These are phyloP conservation scores for Dendropsophus ebraccatus DNA, from an alignment of 2,113 vertebrate species.

Conservation along the genomic window DNA sequence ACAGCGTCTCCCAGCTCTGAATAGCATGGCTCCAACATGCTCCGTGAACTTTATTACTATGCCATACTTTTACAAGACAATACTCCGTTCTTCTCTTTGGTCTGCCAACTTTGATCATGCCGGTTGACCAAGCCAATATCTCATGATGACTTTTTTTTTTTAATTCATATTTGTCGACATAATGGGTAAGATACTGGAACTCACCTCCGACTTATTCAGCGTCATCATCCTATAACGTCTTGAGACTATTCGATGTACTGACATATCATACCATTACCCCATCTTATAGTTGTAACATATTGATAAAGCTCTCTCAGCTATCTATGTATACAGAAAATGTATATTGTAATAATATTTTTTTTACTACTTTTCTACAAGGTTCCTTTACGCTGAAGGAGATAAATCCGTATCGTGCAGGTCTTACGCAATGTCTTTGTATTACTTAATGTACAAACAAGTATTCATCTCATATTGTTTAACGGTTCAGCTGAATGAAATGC, in stretches of 20 bases:
- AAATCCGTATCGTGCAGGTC: not conserved
- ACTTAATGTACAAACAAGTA: not conserved
- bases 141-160: no score
- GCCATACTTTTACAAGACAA: not conserved
- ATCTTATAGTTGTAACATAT: not conserved
- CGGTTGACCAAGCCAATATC: no score
- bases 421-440: not conserved
- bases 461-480: slow-evolving; percentile 43
- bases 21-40: slow-evolving; percentile 60
- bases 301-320: slow-evolving; percentile 4
- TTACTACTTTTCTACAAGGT: not conserved
- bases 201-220: no score
- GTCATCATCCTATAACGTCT: no score
- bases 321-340: slow-evolving; percentile 13
- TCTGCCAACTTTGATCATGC: not conserved
- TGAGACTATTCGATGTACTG: not conserved
- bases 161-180: not conserved
- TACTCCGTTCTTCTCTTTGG: not conserved
- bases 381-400: not conserved
- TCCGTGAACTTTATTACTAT: slow-evolving; percentile 8
- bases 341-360: slow-evolving; percentile 26
- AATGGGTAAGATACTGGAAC: not conserved
- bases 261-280: not conserved
- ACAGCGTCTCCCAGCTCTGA: slow-evolving; percentile 90
- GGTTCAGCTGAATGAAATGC: not conserved